phyloP scores from a whole-genome alignment of 2,113 vertebrate species.

The Phasianus colchicus region DNA sequence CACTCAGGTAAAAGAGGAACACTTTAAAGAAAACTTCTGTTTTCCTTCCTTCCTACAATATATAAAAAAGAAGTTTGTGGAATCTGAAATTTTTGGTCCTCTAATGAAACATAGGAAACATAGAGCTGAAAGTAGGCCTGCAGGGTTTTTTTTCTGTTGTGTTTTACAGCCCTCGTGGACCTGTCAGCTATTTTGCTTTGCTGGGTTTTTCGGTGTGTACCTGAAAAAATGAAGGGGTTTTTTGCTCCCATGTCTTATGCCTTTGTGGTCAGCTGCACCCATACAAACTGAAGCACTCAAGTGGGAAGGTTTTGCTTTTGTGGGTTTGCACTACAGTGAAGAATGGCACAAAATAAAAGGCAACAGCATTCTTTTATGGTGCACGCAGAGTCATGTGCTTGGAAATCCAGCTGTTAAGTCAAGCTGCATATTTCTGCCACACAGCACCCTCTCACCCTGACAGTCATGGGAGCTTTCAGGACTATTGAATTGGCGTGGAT shows the following conservation, averaged over 20 bases:
- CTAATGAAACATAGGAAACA: not conserved
- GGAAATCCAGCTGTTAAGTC: not conserved
- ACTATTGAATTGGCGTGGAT: rapidly evolving
- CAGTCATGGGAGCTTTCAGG: not conserved
- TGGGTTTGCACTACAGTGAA: not conserved
- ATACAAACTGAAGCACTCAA: not conserved
- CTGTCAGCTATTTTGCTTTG: not conserved
- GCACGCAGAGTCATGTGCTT: not conserved
- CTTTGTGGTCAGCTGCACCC: not conserved
- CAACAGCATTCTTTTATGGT: not conserved
- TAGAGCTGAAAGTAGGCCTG: not conserved
- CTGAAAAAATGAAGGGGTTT: not conserved
- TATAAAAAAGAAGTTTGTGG: not conserved
- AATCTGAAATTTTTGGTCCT: not conserved
- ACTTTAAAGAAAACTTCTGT: not conserved
- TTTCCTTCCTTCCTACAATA: not conserved
- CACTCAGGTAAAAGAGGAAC: not conserved
- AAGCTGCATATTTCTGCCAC: not conserved
- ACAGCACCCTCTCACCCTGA: not conserved
- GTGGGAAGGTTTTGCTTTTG: not conserved
- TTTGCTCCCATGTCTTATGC: not conserved
- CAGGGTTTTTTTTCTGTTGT: not conserved
- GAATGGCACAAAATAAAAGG: not conserved
- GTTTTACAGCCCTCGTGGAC: not conserved
- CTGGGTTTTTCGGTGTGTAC: not conserved